Conservation (phyloP, 2,888 invertebrate species). For the Agriopis marginaria region DNA sequence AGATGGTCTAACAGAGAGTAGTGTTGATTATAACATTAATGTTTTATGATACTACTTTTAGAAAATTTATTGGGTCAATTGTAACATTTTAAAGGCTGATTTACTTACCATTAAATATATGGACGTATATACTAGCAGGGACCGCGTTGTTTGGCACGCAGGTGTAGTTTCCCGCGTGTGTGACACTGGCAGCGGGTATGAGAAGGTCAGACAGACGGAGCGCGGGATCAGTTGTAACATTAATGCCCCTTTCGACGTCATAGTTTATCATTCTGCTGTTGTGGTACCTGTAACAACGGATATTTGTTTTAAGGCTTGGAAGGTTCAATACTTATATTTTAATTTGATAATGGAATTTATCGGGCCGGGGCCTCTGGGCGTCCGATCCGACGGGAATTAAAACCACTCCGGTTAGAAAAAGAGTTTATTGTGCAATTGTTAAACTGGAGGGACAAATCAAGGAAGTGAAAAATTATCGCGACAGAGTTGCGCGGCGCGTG, state of each 20-base stretch:
- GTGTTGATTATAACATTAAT: too few relatives aligned
- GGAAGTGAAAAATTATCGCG: too few relatives aligned
- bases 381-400: too few relatives aligned
- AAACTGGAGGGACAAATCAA: too few relatives aligned
- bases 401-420: too few relatives aligned
- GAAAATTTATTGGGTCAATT: not conserved
- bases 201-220: conserved; percentile 89
- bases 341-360: too few relatives aligned
- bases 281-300: conserved; percentile 88
- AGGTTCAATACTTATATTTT: too few relatives aligned
- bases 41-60: too few relatives aligned
- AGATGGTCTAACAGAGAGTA: too few relatives aligned
- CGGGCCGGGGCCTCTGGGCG: too few relatives aligned
- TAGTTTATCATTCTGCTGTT: conserved; percentile 97
- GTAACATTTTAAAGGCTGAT: not conserved
- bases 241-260: conserved; percentile 94
- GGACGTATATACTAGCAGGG: conserved; percentile 94
- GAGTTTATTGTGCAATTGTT: too few relatives aligned
- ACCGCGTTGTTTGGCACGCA: conserved; percentile 96
- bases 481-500: too few relatives aligned
- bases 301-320: not conserved
- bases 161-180: conserved; percentile 95
- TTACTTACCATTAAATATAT: conserved; percentile 94
- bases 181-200: conserved; percentile 86
- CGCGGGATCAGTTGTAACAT: conserved; percentile 92